These are phyloP conservation scores for Tapirus terrestris DNA, from an alignment of 2,113 vertebrate genomes.

Conservation along the genomic window DNA sequence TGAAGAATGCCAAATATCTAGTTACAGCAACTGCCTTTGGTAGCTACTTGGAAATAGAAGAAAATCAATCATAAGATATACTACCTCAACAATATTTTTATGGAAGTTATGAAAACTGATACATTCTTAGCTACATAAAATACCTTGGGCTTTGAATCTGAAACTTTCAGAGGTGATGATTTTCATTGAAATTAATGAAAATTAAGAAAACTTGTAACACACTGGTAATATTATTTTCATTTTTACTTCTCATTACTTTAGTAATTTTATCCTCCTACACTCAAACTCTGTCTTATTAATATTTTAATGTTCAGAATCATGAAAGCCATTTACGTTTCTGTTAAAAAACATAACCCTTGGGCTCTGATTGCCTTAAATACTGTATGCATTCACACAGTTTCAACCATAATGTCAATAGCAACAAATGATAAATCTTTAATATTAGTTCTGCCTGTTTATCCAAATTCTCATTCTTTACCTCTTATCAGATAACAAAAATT, in stretches of 20 bases:
- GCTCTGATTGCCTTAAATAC: background rate
- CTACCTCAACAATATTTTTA: background rate
- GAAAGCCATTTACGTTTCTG: conserved; percentile 19
- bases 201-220: conserved; percentile 19
- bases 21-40: background rate
- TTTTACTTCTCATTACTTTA: conserved; percentile 18
- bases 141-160: background rate
- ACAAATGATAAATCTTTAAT: background rate
- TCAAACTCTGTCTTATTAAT: background rate
- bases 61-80: conserved; percentile 17
- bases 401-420: background rate
- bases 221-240: background rate
- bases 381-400: background rate
- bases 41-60: background rate
- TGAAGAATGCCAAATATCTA: background rate
- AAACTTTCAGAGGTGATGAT: background rate
- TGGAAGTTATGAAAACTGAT: conserved; percentile 15
- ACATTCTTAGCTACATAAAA: background rate
- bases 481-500: background rate
- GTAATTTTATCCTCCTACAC: background rate
- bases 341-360: background rate
- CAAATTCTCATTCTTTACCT: background rate
- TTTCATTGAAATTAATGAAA: conserved; percentile 24
- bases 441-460: background rate
- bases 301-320: conserved; percentile 21